phyloP scores from a whole-genome alignment of 1,140 invertebrate genomes.

The Pygmarrhopalites habei region DNA sequence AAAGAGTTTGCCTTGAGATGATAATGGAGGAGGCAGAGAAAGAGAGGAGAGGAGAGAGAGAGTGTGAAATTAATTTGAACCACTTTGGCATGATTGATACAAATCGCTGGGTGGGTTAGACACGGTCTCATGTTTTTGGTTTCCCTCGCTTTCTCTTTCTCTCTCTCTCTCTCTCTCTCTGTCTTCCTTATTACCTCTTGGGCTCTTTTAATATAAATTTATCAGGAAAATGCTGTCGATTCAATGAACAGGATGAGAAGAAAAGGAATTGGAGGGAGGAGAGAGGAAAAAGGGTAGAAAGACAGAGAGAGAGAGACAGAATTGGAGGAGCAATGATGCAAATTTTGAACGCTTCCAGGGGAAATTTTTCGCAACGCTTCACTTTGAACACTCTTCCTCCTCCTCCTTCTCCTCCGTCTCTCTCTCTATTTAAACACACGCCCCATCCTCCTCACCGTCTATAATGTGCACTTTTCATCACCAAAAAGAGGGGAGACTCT shows the following conservation, averaged over 20 bases:
- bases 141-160: no score
- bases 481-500: no score
- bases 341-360: conserved; percentile 19
- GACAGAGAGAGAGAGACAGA: neutral
- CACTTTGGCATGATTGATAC: conserved; percentile 25
- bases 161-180: neutral
- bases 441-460: no score
- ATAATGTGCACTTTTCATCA: no score
- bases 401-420: neutral
- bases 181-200: conserved; percentile 2
- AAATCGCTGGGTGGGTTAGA: conserved; percentile 4
- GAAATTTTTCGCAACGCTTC: conserved; percentile 26
- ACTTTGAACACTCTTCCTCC: conserved; percentile 13
- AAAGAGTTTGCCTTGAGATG: no score
- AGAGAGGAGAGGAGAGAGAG: neutral
- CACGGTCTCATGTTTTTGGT: neutral
- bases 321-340: conserved; percentile 10
- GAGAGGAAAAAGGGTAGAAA: neutral
- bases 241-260: neutral
- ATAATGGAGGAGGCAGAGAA: neutral
- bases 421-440: no score
- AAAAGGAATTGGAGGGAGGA: neutral
- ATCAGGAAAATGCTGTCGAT: neutral
- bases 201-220: no score
- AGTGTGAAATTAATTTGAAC: conserved; percentile 24